Conservation (phyloP, 1,140 invertebrate genomes). For the Aphelenchoides fujianensis region DNA sequence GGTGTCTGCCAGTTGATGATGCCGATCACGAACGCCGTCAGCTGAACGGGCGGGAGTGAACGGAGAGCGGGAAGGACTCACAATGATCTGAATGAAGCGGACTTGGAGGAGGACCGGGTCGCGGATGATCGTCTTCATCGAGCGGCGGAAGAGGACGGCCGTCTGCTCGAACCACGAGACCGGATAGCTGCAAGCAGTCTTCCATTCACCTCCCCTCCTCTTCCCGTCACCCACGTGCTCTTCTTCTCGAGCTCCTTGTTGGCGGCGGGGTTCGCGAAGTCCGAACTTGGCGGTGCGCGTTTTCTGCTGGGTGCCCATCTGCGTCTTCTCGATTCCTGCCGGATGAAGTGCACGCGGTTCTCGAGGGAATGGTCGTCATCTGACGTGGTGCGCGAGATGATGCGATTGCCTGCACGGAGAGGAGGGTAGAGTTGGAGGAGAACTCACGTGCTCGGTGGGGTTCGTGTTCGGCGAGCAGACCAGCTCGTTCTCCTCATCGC, state of each 20-base stretch:
- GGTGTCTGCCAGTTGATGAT: slow-evolving; percentile 80
- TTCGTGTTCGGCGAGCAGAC: slow-evolving; percentile 69
- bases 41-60: slow-evolving; percentile 67
- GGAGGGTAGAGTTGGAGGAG: neutral
- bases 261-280: neutral
- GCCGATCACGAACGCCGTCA: slow-evolving; percentile 79
- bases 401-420: slow-evolving; percentile 1
- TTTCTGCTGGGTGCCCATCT: neutral
- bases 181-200: slow-evolving; percentile 72
- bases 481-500: slow-evolving; percentile 12
- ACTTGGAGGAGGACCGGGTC: slow-evolving; percentile 84
- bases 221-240: neutral
- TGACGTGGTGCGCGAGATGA: neutral
- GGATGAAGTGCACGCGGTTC: neutral
- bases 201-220: neutral
- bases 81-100: slow-evolving; percentile 78
- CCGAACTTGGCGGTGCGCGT: neutral
- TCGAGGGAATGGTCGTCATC: neutral
- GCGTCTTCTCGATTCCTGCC: neutral
- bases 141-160: slow-evolving; percentile 79
- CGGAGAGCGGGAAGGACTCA: slow-evolving; percentile 63
- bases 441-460: slow-evolving; percentile 70
- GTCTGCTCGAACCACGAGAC: slow-evolving; percentile 83
- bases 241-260: slow-evolving; percentile 6
- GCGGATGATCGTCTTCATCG: slow-evolving; percentile 78